A percentile compares a stretch with the other conserved stretches of the same genome.
These are phyloP conservation scores for Hydrotaea cyrtoneurina DNA, from an alignment of 2,888 invertebrate species.

Conservation along the genomic window DNA sequence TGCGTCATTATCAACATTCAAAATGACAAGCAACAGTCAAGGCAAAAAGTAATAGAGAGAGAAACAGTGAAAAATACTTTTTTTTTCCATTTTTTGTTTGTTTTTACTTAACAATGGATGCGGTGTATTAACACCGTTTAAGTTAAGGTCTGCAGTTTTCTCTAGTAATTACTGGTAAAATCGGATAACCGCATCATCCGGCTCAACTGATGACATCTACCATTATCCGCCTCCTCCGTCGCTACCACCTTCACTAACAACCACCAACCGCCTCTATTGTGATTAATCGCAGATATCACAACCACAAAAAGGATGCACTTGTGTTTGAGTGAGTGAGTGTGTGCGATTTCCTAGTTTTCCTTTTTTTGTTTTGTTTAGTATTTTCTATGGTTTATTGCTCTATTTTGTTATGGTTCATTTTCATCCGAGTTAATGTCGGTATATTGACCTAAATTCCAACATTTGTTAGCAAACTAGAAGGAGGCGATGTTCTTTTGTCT, in stretches of 20 bases:
- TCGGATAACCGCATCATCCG: slow-evolving; percentile 20
- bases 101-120: neutral
- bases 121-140: too few species aligned
- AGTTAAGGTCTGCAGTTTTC: too few species aligned
- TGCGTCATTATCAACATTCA: neutral
- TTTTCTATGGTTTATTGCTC: slow-evolving; percentile 44
- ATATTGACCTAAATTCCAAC: slow-evolving; percentile 62
- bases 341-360: slow-evolving; percentile 12
- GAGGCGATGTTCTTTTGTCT: slow-evolving; percentile 13
- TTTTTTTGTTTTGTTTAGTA: neutral
- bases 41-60: too few species aligned
- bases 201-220: neutral
- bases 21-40: neutral
- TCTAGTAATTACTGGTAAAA: too few species aligned
- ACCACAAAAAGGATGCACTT: neutral
- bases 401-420: slow-evolving; percentile 40
- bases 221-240: neutral
- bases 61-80: neutral
- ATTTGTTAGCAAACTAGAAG: slow-evolving; percentile 39
- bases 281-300: slow-evolving; percentile 24
- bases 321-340: neutral
- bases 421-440: slow-evolving; percentile 44
- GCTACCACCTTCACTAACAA: neutral
- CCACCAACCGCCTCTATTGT: neutral
- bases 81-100: neutral